Conservation (phyloP, 2,113 vertebrate genomes). For the Scartelaos histophorus region DNA sequence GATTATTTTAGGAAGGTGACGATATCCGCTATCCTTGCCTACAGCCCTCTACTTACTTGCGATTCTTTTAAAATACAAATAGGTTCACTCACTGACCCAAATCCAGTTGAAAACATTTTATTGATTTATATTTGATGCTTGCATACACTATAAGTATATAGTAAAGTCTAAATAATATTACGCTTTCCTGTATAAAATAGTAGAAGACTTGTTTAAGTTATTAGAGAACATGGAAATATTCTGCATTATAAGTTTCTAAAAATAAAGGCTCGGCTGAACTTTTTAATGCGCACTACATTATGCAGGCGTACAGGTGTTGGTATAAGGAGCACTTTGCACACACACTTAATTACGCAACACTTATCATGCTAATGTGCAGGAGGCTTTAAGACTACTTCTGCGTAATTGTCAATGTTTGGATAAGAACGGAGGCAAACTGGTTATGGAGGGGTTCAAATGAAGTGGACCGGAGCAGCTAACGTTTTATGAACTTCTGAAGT, state of each 20-base stretch:
- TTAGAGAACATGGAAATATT: too few relatives aligned
- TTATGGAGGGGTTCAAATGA: constrained; percentile 31
- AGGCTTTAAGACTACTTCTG: constrained; percentile 1
- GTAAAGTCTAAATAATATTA: too few relatives aligned
- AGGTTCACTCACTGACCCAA: too few relatives aligned
- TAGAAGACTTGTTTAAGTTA: too few relatives aligned
- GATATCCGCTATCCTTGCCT: too few relatives aligned
- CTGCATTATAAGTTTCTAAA: neutral
- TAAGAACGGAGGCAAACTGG: constrained; percentile 3
- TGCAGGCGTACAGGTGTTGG: constrained; percentile 3
- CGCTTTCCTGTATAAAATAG: too few relatives aligned
- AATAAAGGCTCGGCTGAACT: neutral
- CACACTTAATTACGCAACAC: constrained; percentile 2
- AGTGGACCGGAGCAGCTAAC: constrained; percentile 16
- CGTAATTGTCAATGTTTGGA: constrained; percentile 8
- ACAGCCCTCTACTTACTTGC: too few relatives aligned
- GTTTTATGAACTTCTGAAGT: constrained; percentile 4
- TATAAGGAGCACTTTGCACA: constrained; percentile 8
- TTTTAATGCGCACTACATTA: constrained; percentile 1
- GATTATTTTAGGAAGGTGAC: too few relatives aligned
- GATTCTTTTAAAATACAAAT: too few relatives aligned
- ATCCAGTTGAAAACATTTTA: too few relatives aligned
- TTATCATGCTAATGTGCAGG: constrained; percentile 9
- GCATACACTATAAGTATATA: too few relatives aligned
- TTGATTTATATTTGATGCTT: too few relatives aligned